Conservation (phyloP, 2,113 vertebrate genomes). For the Picathartes gymnocephalus region DNA sequence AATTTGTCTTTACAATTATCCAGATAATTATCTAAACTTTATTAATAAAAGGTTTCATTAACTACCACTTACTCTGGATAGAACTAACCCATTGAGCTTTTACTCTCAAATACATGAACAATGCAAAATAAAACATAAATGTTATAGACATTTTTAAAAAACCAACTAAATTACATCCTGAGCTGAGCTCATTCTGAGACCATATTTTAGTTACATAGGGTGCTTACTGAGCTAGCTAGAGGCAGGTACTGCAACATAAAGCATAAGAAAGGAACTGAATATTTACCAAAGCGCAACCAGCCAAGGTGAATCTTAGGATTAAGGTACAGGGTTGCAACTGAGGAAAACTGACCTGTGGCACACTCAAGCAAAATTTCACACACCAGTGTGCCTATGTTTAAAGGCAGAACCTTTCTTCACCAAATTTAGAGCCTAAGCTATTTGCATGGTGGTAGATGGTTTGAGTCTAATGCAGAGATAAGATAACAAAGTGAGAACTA, state of each 20-base stretch:
- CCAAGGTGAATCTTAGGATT: neutral
- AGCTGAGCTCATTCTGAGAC: neutral
- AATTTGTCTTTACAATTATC: slow-evolving; percentile 72
- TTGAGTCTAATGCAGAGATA: neutral
- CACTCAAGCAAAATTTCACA: neutral
- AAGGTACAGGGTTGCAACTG: neutral
- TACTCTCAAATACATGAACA: neutral
- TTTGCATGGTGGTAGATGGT: neutral
- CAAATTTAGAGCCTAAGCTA: neutral
- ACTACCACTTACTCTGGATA: neutral
- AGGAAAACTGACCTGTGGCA: neutral
- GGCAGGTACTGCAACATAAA: neutral
- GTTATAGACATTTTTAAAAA: neutral
- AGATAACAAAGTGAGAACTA: neutral
- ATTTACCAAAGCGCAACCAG: neutral
- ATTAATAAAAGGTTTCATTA: slow-evolving; percentile 69
- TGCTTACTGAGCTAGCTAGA: neutral
- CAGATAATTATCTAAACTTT: slow-evolving; percentile 71
- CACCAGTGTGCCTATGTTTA: neutral
- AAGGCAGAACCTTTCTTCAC: neutral
- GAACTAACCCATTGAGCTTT: neutral
- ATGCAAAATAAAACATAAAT: neutral
- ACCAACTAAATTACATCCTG: neutral
- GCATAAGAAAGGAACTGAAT: neutral
- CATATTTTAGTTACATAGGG: neutral